A percentile compares a stretch with the other conserved stretches of the same genome.
phyloP scores from a whole-genome alignment of 2,797 vertebrate genomes.

The Discoglossus pictus region DNA sequence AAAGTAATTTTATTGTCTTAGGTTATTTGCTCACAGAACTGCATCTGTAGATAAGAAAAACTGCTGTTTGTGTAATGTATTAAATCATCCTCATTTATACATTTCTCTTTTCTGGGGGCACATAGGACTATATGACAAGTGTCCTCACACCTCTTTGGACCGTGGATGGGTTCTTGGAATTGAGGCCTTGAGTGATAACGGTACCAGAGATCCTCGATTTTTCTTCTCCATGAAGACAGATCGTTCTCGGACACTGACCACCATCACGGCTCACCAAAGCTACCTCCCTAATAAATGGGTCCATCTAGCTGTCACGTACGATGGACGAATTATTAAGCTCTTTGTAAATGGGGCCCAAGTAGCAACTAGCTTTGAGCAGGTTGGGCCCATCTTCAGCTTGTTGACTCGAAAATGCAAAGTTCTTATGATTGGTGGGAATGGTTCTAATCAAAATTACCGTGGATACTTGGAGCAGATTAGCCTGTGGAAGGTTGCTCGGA shows the following conservation, averaged over 20 bases:
- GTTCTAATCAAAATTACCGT: constrained; percentile 90
- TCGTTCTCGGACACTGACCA: constrained; percentile 91
- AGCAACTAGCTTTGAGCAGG: constrained; percentile 88
- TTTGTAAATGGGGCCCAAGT: constrained; percentile 95
- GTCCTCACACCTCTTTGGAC: constrained; percentile 95
- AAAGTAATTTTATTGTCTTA: neutral
- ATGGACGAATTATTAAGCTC: constrained; percentile 89
- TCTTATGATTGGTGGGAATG: constrained; percentile 92
- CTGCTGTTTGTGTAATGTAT: neutral
- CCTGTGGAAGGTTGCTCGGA: constrained; percentile 87
- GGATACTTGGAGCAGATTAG: constrained; percentile 86
- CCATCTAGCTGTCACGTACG: constrained; percentile 87
- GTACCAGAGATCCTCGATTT: constrained; percentile 92
- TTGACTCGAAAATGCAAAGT: constrained; percentile 95
- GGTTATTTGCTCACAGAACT: neutral
- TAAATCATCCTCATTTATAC: constrained; percentile 64
- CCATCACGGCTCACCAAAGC: constrained; percentile 83
- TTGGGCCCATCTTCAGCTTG: constrained; percentile 91
- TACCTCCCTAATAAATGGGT: constrained; percentile 92
- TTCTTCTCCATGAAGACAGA: constrained; percentile 98
- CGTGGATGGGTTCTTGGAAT: constrained; percentile 97
- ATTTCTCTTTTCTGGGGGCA: constrained; percentile 68
- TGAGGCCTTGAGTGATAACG: constrained; percentile 88
- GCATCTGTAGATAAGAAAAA: neutral
- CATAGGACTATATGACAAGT: constrained; percentile 96